Evolutionary conservation across 2,113 vertebrate species (phyloP), one percentile per base, ranked within the genome.

Genomic region (Labeo rohita): DNA sequence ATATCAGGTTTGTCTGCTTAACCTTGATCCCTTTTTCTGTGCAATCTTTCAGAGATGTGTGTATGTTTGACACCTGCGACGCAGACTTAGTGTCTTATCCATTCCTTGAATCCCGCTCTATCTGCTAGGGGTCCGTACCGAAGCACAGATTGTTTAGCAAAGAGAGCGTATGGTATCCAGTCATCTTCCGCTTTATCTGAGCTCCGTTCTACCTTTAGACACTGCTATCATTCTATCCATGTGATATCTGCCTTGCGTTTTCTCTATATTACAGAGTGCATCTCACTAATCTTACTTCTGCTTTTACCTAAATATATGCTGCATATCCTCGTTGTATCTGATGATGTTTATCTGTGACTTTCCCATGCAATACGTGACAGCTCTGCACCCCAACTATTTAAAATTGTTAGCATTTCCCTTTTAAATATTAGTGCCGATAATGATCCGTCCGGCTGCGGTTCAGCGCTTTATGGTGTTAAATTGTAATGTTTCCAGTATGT

Each of bases 1-100:
- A 45, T 73, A 73, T 84, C 82, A 73, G 68, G 34, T 49, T 59
- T 84, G 82, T 74, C 82, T 73, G 82, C 36, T 84, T 59, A 84
- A 73, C 68, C 50, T 84, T 73, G n/a, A 50, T 66, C 21, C n/a
- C 23, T 12, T 77, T 52, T 43, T 80, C 16, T 47, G 23, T 63
- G 77, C 21, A 39, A 9, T 83, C 47, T 83, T 21, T 72, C 47
- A 83, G 63, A 39, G 45, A 21, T 36, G 80, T 36, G 36, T 81
- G 61, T 36, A 6, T 50, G 59, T 82, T 39, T 70, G 28, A 70
- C 47, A 70, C 80, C 80, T 70, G 63, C 10, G 8, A 11, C 43
- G 49, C 66, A 56, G 61, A 49, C 23, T 28, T 80, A 34, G n/a
- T 63, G 78, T 28, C 28, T 83, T 83, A 56, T 83, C 81, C 81